Evolutionary conservation across 2,113 vertebrate species (phyloP).

Genomic region (Euleptes europaea): DNA sequence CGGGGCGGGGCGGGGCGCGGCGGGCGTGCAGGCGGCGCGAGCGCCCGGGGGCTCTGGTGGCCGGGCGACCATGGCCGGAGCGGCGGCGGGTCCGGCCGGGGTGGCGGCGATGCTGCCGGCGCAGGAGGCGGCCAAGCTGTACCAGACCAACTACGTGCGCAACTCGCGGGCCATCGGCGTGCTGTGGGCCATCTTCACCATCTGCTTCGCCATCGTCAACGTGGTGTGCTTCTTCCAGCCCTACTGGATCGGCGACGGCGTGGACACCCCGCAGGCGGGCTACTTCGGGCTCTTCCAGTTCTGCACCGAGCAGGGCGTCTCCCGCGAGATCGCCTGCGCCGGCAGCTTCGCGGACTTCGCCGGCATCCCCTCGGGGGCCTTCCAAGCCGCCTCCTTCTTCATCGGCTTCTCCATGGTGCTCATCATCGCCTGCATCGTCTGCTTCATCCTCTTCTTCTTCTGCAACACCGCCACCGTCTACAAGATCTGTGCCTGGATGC

Average conservation of each 20-base stretch:
- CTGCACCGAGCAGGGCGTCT: slow-evolving; percentile 89
- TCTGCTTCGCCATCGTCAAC: slow-evolving; percentile 94
- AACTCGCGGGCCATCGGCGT: slow-evolving; percentile 95
- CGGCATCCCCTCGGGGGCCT: slow-evolving; percentile 89
- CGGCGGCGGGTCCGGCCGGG: slow-evolving; percentile 74
- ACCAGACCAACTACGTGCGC: slow-evolving; percentile 93
- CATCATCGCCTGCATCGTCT: slow-evolving; percentile 90
- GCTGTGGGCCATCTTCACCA: slow-evolving; percentile 96
- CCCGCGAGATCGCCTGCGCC: slow-evolving; percentile 89
- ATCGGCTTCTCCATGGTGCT: slow-evolving; percentile 96
- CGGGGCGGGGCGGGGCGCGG: background rate
- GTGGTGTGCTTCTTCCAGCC: slow-evolving; percentile 96
- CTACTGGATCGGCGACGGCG: slow-evolving; percentile 96
- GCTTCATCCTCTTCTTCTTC: slow-evolving; percentile 96
- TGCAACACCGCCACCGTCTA: slow-evolving; percentile 96
- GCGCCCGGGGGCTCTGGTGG: slow-evolving; percentile 53
- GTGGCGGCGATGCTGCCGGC: slow-evolving; percentile 87
- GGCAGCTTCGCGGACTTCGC: slow-evolving; percentile 97
- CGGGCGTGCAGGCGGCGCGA: background rate
- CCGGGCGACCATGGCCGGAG: slow-evolving; percentile 68
- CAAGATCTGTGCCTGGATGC: slow-evolving; percentile 98
- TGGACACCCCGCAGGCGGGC: slow-evolving; percentile 93
- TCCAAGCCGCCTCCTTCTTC: slow-evolving; percentile 96
- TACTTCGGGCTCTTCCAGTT: slow-evolving; percentile 98
- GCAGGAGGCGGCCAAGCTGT: slow-evolving; percentile 93